Percentiles rank a stretch among this genome's conserved stretches.
These are phyloP conservation scores for human (Homo sapiens) DNA, from an alignment of 2,113 vertebrate species.

Conservation along the genomic window DNA sequence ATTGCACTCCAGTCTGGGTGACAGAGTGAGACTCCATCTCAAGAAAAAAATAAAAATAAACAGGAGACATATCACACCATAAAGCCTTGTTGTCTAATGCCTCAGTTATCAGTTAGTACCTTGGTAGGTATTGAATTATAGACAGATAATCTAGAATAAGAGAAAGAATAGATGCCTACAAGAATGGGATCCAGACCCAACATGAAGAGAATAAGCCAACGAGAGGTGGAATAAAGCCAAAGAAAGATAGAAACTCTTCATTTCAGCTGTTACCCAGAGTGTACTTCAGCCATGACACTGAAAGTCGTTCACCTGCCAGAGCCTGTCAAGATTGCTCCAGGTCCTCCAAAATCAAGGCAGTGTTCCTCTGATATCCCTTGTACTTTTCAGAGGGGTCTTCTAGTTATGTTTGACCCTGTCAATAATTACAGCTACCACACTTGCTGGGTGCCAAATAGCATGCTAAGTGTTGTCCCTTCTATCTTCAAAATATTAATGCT, in stretches of 20 bases:
- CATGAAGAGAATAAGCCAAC: not conserved
- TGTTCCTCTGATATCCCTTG: not conserved
- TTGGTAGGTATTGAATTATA: not conserved
- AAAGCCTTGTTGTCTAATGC: not conserved
- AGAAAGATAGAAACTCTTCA: not conserved
- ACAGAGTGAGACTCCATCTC: too few relatives aligned
- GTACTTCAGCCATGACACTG: not conserved
- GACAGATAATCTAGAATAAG: not conserved
- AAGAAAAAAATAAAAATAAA: not conserved
- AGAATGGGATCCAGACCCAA: not conserved
- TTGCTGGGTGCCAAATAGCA: not conserved
- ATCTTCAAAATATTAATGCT: not conserved
- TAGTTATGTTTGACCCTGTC: not conserved
- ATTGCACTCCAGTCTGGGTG: too few relatives aligned
- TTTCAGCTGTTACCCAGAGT: not conserved
- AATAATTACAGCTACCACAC: not conserved
- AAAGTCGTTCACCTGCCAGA: not conserved
- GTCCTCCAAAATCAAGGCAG: not conserved
- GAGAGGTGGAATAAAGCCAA: not conserved
- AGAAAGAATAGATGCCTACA: not conserved
- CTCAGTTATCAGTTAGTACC: not conserved
- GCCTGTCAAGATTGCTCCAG: not conserved
- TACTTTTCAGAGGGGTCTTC: not conserved
- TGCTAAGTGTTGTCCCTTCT: not conserved
- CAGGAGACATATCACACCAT: not conserved